Percentiles rank a stretch among this genome's conserved stretches.
phyloP scores from a whole-genome alignment of 2,113 vertebrate species.

The Rhynchopsitta pachyrhyncha region DNA sequence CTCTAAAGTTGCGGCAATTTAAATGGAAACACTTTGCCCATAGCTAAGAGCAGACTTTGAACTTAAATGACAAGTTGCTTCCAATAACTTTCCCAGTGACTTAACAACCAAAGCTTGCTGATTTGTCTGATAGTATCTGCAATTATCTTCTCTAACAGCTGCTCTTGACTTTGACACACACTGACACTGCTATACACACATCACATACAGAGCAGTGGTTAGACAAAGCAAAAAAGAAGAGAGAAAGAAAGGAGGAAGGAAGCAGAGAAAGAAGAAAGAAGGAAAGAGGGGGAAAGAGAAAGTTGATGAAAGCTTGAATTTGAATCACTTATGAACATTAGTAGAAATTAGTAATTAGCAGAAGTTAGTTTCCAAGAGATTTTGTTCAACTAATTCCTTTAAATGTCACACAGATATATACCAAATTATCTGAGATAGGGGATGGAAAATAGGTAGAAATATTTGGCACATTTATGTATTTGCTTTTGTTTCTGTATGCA shows the following conservation, averaged over 20 bases:
- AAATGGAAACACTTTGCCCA: slow-evolving; percentile 46
- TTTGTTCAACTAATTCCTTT: background rate
- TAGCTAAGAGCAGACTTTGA: slow-evolving; percentile 55
- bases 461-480: background rate
- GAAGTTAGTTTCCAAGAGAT: background rate
- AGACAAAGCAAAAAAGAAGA: background rate
- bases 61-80: slow-evolving; percentile 61
- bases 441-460: background rate
- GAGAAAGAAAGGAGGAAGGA: background rate
- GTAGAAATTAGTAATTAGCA: background rate
- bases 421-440: background rate
- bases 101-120: slow-evolving; percentile 19
- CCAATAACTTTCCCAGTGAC: slow-evolving; percentile 44
- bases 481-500: background rate
- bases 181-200: slow-evolving; percentile 3
- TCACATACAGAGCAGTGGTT: background rate
- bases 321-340: background rate
- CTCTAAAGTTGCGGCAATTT: slow-evolving; percentile 50
- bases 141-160: slow-evolving; percentile 54
- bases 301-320: background rate
- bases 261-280: background rate
- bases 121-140: slow-evolving; percentile 53
- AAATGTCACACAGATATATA: background rate
- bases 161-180: slow-evolving; percentile 37
- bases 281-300: background rate